Base-by-base conservation (phyloP, 2,113 vertebrate species). In the Phasianus colchicus region DNA sequence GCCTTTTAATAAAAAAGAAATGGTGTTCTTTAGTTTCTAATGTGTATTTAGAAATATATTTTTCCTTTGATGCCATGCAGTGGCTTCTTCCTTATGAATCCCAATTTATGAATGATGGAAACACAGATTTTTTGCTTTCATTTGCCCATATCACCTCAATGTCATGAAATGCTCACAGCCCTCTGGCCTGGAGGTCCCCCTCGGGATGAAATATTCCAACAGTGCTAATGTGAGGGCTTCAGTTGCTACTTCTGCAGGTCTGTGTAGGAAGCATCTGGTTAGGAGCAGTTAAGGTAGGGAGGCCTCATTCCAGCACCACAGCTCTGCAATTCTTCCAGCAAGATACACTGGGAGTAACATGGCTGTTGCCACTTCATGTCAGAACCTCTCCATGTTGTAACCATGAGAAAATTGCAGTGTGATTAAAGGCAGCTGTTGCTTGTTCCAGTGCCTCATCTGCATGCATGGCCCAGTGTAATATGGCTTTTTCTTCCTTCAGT, bases 291-390 rank as follows among this genome's bases (percentile, higher is more conserved):
- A 34, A 74, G 22, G 21, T 8, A 18, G 65, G 54, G 36, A 47
- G 67, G 5, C 40, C 18, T 34, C 17, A 3, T 6, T 54, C 1
- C 0, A 2, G 6, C 27, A 24, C 24, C 40, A 8, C 29, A 12
- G 14, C 11, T 61, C 47, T 87, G 6, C 3, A 2, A 6, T 36
- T 50, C 43, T 67, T 58, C 30, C 34, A 13, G 48, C 0, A 10
- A 36, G 70, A 10, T 17, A 22, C 2, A 1, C 42, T 48, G 47
- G 58, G 36, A 64, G 80, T 25, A 40, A 18, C 0, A 0, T 5
- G 16, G 34, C 27, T 67, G 0, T 21, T 71, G 34, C 34, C 25
- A 3, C 38, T 57, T 57, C 10, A 36, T 64, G n/a, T 43, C 69
- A 3, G 40, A 47, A 30, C 2, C 2, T 47, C 70, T 75, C 27